Percentiles rank a stretch among this genome's conserved stretches.
phyloP scores from a whole-genome alignment of 2,797 vertebrate genomes.

The Sus cebifrons region DNA sequence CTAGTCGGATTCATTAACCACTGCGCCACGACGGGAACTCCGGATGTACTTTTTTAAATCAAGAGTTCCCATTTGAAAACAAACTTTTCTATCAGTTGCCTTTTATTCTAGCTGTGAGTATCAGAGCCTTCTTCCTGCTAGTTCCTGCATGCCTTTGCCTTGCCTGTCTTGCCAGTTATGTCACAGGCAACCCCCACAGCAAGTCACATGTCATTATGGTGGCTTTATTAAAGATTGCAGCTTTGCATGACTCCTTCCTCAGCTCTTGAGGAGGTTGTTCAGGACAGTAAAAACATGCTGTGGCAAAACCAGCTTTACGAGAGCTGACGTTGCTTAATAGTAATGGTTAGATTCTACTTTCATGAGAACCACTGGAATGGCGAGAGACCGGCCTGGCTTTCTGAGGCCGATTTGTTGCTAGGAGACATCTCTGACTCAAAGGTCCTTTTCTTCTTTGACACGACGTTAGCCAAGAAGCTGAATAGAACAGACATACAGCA shows the following conservation, averaged over 20 bases:
- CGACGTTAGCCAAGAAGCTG: constrained; percentile 12
- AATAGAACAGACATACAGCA: constrained; percentile 6
- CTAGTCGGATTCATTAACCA: no score
- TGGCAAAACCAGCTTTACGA: constrained; percentile 55
- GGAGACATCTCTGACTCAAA: constrained; percentile 41
- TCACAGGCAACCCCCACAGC: constrained; percentile 49
- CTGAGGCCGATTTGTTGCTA: constrained; percentile 61
- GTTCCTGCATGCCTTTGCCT: constrained; percentile 58
- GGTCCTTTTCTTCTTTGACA: constrained; percentile 60
- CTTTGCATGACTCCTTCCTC: constrained; percentile 20
- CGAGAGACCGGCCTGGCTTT: constrained; percentile 27
- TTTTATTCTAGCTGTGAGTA: constrained; percentile 69
- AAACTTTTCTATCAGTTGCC: constrained; percentile 45
- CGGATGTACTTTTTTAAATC: constrained; percentile 46
- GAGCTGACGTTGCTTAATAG: constrained; percentile 42
- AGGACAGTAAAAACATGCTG: constrained; percentile 67
- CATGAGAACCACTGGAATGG: constrained; percentile 2
- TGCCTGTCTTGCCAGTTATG: constrained; percentile 73
- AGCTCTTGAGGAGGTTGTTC: constrained; percentile 30
- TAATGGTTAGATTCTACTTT: constrained; percentile 63
- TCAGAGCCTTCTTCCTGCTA: neutral
- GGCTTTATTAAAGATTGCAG: constrained; percentile 67
- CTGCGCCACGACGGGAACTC: no score
- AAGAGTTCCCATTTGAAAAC: constrained; percentile 36
- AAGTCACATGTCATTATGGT: constrained; percentile 48